phyloP scores from a whole-genome alignment of 2,888 invertebrate genomes.

The Scaptomyza caliginosa region DNA sequence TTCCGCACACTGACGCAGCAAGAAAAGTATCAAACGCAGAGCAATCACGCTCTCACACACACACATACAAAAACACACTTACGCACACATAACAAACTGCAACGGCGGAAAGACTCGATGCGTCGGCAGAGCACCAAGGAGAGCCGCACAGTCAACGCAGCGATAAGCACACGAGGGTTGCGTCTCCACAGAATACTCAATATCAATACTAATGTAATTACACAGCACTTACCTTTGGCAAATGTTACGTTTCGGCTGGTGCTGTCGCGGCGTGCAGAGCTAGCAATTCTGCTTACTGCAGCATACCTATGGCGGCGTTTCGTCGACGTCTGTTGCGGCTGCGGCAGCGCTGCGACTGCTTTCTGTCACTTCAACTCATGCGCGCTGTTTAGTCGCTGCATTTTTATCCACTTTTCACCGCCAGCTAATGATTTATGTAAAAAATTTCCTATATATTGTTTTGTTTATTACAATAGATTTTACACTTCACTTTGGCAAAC shows the following conservation, averaged over 20 bases:
- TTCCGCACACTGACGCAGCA: constrained; percentile 29
- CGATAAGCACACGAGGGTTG: constrained; percentile 37
- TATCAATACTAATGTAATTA: constrained; percentile 26
- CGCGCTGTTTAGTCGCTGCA: constrained; percentile 42
- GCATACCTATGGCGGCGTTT: constrained; percentile 52
- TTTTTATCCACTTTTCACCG: constrained; percentile 44
- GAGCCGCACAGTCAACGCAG: constrained; percentile 30
- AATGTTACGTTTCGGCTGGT: constrained; percentile 62
- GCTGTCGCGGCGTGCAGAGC: constrained; percentile 43
- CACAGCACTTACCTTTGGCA: constrained; percentile 64
- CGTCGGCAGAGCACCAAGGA: constrained; percentile 38
- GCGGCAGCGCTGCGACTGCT: constrained; percentile 42
- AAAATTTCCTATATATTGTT: constrained; percentile 31
- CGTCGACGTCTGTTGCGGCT: constrained; percentile 35
- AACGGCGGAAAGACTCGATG: constrained; percentile 33
- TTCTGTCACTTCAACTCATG: constrained; percentile 51
- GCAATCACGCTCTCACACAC: constrained; percentile 13
- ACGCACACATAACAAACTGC: constrained; percentile 27
- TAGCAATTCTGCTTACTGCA: constrained; percentile 43
- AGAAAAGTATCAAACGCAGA: constrained; percentile 37
- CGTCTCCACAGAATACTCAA: not conserved
- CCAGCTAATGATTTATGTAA: constrained; percentile 36
- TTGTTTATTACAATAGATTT: constrained; percentile 30
- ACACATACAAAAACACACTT: constrained; percentile 15
- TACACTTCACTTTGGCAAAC: constrained; percentile 34